A percentile compares a stretch with the other conserved stretches of the same genome.
These are phyloP conservation scores for Macrobrachium nipponense DNA, from an alignment of 1,140 invertebrate genomes.

Conservation along the genomic window DNA sequence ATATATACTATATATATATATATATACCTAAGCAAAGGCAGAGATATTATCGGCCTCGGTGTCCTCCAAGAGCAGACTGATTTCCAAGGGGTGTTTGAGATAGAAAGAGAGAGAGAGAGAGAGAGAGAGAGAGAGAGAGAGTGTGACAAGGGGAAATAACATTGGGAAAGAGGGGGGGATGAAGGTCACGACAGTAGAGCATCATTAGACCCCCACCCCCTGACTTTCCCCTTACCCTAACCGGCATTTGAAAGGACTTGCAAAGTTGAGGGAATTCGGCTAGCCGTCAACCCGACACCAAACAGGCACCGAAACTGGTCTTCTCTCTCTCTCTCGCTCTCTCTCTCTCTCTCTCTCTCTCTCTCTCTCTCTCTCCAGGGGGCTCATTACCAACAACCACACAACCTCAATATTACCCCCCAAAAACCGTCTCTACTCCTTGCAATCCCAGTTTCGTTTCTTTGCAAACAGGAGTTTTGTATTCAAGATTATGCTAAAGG, in stretches of 20 bases:
- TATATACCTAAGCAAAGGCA: too few relatives aligned
- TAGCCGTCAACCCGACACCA: too few relatives aligned
- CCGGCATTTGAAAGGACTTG: too few relatives aligned
- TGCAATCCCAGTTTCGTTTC: neutral
- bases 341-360: conserved; percentile 37
- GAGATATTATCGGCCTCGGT: too few relatives aligned
- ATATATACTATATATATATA: too few relatives aligned
- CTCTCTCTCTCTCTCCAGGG: conserved; percentile 11
- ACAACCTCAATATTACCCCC: neutral
- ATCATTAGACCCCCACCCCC: too few relatives aligned
- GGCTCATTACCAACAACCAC: neutral
- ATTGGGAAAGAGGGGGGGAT: neutral
- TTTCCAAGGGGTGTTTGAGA: too few relatives aligned
- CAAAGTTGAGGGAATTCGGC: too few relatives aligned
- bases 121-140: neutral
- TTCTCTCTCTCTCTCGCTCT: conserved; percentile 11
- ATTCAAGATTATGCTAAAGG: too few relatives aligned
- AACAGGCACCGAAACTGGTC: neutral
- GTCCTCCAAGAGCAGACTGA: too few relatives aligned
- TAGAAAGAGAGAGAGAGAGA: neutral
- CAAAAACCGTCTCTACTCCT: neutral
- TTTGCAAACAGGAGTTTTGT: neutral
- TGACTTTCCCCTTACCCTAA: too few relatives aligned
- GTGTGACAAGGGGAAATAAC: neutral
- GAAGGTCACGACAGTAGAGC: neutral